A percentile compares a stretch with the other conserved stretches of the same genome.
Conservation (phyloP, 1,140 invertebrate species). For the Chionoecetes opilio region DNA sequence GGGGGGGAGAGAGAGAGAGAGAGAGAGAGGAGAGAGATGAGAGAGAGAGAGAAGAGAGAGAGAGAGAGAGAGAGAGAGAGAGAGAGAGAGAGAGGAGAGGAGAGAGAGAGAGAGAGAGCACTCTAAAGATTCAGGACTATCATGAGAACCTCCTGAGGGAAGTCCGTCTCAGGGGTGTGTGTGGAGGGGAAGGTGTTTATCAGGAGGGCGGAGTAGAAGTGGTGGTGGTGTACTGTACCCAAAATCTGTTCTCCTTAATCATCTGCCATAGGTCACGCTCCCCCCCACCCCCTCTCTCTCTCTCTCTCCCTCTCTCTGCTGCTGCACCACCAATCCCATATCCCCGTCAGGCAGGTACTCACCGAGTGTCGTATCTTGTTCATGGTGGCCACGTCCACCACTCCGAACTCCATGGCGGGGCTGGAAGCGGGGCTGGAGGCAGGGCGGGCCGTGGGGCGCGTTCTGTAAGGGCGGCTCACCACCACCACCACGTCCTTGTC, state of each 20-base stretch:
- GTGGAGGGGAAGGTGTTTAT: not conserved
- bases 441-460: not conserved
- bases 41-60: too few relatives aligned
- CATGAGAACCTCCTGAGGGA: too few relatives aligned
- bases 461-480: not conserved
- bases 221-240: too few relatives aligned
- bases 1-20: too few relatives aligned
- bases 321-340: too few relatives aligned
- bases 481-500: constrained; percentile 11
- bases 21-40: too few relatives aligned
- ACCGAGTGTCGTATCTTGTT: constrained; percentile 72
- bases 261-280: too few relatives aligned
- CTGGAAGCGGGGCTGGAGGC: not conserved
- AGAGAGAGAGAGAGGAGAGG: not conserved
- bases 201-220: not conserved
- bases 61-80: not conserved
- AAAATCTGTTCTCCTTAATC: too few relatives aligned
- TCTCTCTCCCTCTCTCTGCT: not conserved
- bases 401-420: constrained; percentile 46
- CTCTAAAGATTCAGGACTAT: too few relatives aligned
- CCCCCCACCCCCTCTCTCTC: not conserved
- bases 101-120: too few relatives aligned
- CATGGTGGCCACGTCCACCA: constrained; percentile 64
- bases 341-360: constrained; percentile 41
- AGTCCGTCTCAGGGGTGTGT: too few relatives aligned